phyloP scores from a whole-genome alignment of 2,888 invertebrate species.

The Lasioglossum leucozonium region DNA sequence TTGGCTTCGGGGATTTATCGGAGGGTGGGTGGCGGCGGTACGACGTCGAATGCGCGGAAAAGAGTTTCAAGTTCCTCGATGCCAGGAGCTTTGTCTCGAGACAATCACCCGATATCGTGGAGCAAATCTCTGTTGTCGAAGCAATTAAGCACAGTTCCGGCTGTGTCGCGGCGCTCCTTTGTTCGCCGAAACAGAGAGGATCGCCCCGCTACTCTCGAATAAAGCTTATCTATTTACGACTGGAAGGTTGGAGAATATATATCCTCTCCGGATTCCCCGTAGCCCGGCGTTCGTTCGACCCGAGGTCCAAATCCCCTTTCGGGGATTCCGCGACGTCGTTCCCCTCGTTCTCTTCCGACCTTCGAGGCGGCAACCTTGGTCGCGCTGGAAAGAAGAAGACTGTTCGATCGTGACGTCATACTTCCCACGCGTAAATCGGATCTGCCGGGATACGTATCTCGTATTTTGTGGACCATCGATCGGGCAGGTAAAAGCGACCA shows the following conservation, averaged over 20 bases:
- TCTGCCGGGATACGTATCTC: slow-evolving; percentile 25
- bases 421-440: slow-evolving; percentile 57
- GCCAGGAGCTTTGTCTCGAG: background rate
- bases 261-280: background rate
- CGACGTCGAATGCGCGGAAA: background rate
- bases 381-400: slow-evolving; percentile 50
- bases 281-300: background rate
- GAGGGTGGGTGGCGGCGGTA: background rate
- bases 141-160: slow-evolving; percentile 1
- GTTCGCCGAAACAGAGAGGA: background rate
- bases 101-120: background rate
- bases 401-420: slow-evolving; percentile 66
- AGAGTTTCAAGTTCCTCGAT: background rate
- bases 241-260: too few species aligned
- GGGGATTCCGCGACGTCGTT: background rate
- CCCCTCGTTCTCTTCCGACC: background rate
- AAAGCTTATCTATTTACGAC: slow-evolving; percentile 4
- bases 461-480: slow-evolving; percentile 58
- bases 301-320: background rate
- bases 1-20: background rate
- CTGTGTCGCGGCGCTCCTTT: background rate
- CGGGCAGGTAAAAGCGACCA: slow-evolving; percentile 53
- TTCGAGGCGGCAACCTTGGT: slow-evolving; percentile 58
- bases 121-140: slow-evolving; percentile 3
- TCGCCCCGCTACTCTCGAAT: background rate